Evolutionary conservation across 2,797 vertebrate genomes (phyloP).

Genomic region (Gouania willdenowi): DNA sequence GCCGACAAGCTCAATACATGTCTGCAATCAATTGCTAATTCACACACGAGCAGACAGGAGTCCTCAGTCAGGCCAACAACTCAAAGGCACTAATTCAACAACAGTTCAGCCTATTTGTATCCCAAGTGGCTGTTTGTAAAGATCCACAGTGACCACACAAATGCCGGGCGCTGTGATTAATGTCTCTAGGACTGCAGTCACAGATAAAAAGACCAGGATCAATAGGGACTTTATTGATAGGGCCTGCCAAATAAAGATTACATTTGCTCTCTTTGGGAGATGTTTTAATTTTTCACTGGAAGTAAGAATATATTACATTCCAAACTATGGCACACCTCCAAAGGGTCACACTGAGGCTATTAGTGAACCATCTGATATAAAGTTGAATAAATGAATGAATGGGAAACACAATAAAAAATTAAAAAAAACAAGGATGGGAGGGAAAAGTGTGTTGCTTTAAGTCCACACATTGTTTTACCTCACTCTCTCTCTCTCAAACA

Average conservation of each 20-base stretch:
- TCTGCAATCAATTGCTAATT: constrained; percentile 72
- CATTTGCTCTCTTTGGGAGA: constrained; percentile 72
- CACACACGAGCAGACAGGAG: constrained; percentile 66
- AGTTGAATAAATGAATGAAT: too few species aligned
- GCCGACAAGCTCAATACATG: constrained; percentile 54
- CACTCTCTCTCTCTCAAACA: background rate
- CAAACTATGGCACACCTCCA: constrained; percentile 27
- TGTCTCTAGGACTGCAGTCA: constrained; percentile 50
- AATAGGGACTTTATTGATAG: constrained; percentile 73
- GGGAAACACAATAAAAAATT: too few species aligned
- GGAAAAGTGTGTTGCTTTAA: background rate
- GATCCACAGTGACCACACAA: constrained; percentile 69
- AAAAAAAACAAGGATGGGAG: background rate
- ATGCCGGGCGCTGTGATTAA: constrained; percentile 66
- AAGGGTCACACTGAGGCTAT: constrained; percentile 35
- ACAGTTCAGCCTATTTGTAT: constrained; percentile 65
- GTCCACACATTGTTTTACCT: constrained; percentile 5
- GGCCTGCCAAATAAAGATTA: constrained; percentile 70
- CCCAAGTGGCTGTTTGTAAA: constrained; percentile 66
- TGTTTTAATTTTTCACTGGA: constrained; percentile 68
- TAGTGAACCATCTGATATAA: too few species aligned
- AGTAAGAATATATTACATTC: constrained; percentile 58
- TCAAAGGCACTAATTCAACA: constrained; percentile 77
- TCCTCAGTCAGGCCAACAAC: constrained; percentile 57
- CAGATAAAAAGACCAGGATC: constrained; percentile 65